phyloP scores from a whole-genome alignment of 2,888 invertebrate genomes.

The Agriopis aurantiaria region DNA sequence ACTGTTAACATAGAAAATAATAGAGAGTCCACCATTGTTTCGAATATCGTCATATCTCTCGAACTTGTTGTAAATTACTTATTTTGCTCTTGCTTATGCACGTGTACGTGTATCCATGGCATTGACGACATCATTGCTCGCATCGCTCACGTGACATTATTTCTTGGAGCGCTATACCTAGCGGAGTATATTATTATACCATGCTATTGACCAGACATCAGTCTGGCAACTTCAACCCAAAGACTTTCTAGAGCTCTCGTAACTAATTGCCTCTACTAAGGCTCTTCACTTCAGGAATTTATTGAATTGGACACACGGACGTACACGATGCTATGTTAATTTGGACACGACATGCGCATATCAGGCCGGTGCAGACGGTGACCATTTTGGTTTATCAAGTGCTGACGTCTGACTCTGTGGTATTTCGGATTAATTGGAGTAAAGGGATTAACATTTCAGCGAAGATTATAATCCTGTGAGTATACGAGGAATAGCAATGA shows the following conservation, averaged over 20 bases:
- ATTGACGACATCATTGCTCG: too few species aligned
- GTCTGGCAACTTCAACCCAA: neutral
- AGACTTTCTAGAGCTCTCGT: neutral
- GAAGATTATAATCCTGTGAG: neutral
- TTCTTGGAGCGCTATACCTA: too few species aligned
- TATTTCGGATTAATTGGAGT: constrained; percentile 32
- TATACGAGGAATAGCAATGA: neutral
- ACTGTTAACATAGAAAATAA: too few species aligned
- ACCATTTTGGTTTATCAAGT: constrained; percentile 40
- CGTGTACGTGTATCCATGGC: too few species aligned
- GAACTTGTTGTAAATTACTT: too few species aligned
- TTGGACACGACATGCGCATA: constrained; percentile 46
- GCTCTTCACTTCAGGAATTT: neutral
- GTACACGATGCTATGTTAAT: constrained; percentile 45
- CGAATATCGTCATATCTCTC: too few species aligned
- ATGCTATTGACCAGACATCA: neutral
- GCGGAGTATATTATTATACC: too few species aligned
- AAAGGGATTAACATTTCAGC: constrained; percentile 25
- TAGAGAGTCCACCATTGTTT: too few species aligned
- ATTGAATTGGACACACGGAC: constrained; percentile 11
- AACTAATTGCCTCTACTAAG: neutral
- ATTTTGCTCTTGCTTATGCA: too few species aligned
- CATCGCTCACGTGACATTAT: too few species aligned
- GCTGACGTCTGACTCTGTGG: constrained; percentile 24
- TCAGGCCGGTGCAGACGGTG: constrained; percentile 42